Evolutionary conservation across 2,113 vertebrate genomes (phyloP).

Genomic region (Odontesthes bonariensis): DNA sequence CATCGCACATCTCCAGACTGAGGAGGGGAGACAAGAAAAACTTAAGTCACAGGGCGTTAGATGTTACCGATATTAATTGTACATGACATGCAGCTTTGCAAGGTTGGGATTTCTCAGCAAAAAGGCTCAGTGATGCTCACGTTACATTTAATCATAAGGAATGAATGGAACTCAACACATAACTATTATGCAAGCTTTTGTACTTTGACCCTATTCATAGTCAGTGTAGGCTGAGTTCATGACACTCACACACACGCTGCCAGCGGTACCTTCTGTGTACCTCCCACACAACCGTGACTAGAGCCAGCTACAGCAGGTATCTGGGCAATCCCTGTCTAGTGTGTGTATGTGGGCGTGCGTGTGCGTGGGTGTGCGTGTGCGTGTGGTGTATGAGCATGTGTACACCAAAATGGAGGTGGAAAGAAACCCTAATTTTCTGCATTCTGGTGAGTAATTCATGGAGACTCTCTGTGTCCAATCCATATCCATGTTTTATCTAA

Average conservation of each 20-base stretch:
- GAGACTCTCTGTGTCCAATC: not conserved
- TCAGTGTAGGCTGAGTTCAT: slow-evolving; percentile 56
- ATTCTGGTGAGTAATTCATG: slow-evolving; percentile 1
- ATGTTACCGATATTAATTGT: not conserved
- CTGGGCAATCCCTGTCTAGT: slow-evolving; percentile 64
- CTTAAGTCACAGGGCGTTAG: not conserved
- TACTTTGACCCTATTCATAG: slow-evolving; percentile 54
- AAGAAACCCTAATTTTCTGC: slow-evolving; percentile 29
- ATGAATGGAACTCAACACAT: slow-evolving; percentile 52
- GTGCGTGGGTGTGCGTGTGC: slow-evolving; percentile 2
- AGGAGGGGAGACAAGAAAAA: not conserved
- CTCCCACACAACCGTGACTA: slow-evolving; percentile 65
- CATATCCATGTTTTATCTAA: not conserved
- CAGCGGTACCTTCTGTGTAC: slow-evolving; percentile 62
- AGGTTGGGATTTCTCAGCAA: not conserved
- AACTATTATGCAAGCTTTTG: slow-evolving; percentile 31
- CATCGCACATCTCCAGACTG: slow-evolving; percentile 96
- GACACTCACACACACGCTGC: slow-evolving; percentile 34
- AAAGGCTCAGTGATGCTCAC: not conserved
- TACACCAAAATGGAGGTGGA: slow-evolving; percentile 12
- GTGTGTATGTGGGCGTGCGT: slow-evolving; percentile 20
- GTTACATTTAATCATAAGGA: slow-evolving; percentile 31
- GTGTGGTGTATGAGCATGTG: slow-evolving; percentile 5
- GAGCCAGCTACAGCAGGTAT: slow-evolving; percentile 69
- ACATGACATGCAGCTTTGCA: not conserved